These are phyloP conservation scores for Cordilura impudica DNA, from an alignment of 2,888 invertebrate species.

Conservation along the genomic window DNA sequence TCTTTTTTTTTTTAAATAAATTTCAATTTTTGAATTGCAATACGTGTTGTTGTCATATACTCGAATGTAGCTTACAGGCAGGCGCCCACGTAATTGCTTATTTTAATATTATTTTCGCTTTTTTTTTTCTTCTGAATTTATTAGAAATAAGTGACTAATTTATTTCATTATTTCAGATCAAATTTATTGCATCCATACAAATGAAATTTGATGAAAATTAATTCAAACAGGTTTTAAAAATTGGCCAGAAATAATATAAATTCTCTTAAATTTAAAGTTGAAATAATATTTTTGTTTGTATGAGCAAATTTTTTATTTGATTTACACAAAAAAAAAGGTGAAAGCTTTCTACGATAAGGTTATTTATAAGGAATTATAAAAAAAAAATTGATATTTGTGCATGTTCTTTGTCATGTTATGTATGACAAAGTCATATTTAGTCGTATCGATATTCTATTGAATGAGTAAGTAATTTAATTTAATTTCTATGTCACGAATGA, in stretches of 20 bases:
- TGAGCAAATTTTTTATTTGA: not conserved
- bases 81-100: conserved; percentile 56
- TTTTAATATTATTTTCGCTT: not conserved
- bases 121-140: not conserved
- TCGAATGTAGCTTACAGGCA: conserved; percentile 41
- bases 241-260: not conserved
- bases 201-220: not conserved
- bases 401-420: not conserved
- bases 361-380: not conserved
- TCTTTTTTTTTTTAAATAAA: not conserved
- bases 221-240: not conserved
- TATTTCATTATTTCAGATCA: conserved; percentile 18
- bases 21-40: conserved; percentile 31
- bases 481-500: too few relatives aligned
- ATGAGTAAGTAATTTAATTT: not conserved
- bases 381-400: not conserved
- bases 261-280: too few relatives aligned
- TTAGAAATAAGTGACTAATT: conserved; percentile 33
- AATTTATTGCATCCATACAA: conserved; percentile 21
- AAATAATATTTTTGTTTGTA: too few relatives aligned
- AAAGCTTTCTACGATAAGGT: not conserved
- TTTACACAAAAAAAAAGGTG: not conserved
- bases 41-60: not conserved
- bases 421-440: not conserved
- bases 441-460: not conserved